Base-by-base conservation (phyloP, 1,140 invertebrate species). In the Brachionus paranguensis region DNA sequence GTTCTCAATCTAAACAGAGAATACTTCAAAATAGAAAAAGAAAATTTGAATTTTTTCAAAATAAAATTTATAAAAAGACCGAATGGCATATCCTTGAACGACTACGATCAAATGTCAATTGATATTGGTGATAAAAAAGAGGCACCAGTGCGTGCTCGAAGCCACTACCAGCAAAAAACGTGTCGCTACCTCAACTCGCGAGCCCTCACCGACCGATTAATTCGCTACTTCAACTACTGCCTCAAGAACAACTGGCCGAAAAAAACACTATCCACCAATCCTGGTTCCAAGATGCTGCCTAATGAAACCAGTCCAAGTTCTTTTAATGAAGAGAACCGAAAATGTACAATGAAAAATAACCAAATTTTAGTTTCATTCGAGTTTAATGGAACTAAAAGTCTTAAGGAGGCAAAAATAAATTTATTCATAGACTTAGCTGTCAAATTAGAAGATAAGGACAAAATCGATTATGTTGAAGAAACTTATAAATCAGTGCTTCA, bases 31-130 rank as follows among this genome's bases (percentile, higher is more conserved):
- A 76, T 76, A 7, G 43, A 76, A 76, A 27, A 50, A 76, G 72
- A 76, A 76, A 50, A 76, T 47, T 76, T 76, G 33, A 76, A 76
- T 50, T 76, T 76, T 76, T 76, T 27, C 27, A 47, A 50, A 50
- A 33, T 76, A 50, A 47, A 76, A 50, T 10, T 37, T 3, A 24
- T 27, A 7, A 76, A 76, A 33, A 47, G 27, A 76, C 72, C 72
- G 12, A 27, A 6, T 27, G 27, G 50, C 3, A 17, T 47, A 12
- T 50, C 72, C 27, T 5, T 27, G 12, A 4, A 76, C 27, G 72
- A 76, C n/a, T 76, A 37, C 33, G 72, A 76, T 20, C 72, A 76
- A 33, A 27, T 76, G 14, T 20, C 43, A 11, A 76, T 76, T 50
- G 72, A 47, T 14, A 53, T 76, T 27, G 50, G 50, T 27, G 7